phyloP scores from a whole-genome alignment of 2,888 invertebrate genomes.

The Amblyjoppa fuscipennis region DNA sequence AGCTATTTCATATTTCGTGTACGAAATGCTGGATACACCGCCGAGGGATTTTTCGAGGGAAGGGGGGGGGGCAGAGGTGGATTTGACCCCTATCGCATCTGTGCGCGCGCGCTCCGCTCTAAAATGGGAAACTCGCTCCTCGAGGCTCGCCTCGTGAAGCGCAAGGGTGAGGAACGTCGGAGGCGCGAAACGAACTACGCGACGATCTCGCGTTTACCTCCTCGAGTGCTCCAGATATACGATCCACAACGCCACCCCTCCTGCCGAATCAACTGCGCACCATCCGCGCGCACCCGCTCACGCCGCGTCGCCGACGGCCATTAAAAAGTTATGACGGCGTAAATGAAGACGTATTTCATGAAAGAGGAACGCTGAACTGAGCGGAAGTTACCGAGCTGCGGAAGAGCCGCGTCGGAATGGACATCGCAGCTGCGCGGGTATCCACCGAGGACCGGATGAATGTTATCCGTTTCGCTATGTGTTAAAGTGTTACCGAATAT shows the following conservation, averaged over 20 bases:
- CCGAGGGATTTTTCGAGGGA: background rate
- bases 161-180: conserved; percentile 44
- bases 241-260: conserved; percentile 12
- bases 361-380: conserved; percentile 48
- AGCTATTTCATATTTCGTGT: conserved; percentile 66
- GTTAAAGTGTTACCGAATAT: conserved; percentile 56
- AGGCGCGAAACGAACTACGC: conserved; percentile 54
- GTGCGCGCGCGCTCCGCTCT: conserved; percentile 13
- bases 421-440: conserved; percentile 14
- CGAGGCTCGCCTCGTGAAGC: conserved; percentile 30
- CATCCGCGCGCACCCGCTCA: conserved; percentile 35
- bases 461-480: conserved; percentile 7
- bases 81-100: conserved; percentile 47
- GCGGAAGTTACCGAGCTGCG: conserved; percentile 36
- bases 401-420: conserved; percentile 3
- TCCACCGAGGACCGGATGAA: background rate
- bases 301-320: conserved; percentile 71
- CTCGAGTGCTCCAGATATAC: conserved; percentile 56
- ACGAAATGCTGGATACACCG: conserved; percentile 6
- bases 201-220: conserved; percentile 59
- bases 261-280: background rate
- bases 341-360: conserved; percentile 78
- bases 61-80: too few relatives aligned
- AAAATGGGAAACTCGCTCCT: background rate
- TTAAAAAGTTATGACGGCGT: conserved; percentile 79